These are phyloP conservation scores for Hylaea fasciaria DNA, from an alignment of 2,888 invertebrate species.

Conservation along the genomic window DNA sequence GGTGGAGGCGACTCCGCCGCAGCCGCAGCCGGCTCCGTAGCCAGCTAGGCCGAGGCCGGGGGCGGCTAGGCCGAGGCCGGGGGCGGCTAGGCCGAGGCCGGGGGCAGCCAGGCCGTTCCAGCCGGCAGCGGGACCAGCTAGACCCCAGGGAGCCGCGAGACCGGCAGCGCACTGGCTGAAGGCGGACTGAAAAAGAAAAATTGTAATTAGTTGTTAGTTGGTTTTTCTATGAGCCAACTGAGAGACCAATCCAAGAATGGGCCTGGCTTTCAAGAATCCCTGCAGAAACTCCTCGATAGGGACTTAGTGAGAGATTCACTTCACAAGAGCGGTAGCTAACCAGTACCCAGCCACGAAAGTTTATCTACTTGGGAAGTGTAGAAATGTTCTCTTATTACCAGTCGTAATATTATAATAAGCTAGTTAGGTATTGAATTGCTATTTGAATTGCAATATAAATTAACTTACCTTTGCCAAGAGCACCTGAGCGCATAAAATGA, in stretches of 20 bases:
- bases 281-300: no score
- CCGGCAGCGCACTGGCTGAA: slow-evolving; percentile 30
- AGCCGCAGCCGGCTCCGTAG: slow-evolving; percentile 31
- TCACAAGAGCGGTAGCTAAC: no score
- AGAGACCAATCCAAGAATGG: no score
- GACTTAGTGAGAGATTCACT: no score
- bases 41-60: slow-evolving; percentile 44
- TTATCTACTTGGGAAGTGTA: no score
- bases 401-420: no score
- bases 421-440: no score
- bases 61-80: slow-evolving; percentile 39
- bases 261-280: no score
- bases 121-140: slow-evolving; percentile 19
- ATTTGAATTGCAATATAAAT: no score
- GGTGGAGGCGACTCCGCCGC: slow-evolving; percentile 33
- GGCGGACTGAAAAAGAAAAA: slow-evolving; percentile 19
- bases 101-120: slow-evolving; percentile 41
- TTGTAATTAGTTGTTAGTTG: background rate
- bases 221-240: no score
- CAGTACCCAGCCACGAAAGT: no score
- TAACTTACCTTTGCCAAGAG: slow-evolving; percentile 43
- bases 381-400: no score
- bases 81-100: slow-evolving; percentile 39
- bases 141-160: slow-evolving; percentile 7
- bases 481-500: slow-evolving; percentile 46